Conservation (phyloP, 2,797 vertebrate genomes). For the Botia almorhae region DNA sequence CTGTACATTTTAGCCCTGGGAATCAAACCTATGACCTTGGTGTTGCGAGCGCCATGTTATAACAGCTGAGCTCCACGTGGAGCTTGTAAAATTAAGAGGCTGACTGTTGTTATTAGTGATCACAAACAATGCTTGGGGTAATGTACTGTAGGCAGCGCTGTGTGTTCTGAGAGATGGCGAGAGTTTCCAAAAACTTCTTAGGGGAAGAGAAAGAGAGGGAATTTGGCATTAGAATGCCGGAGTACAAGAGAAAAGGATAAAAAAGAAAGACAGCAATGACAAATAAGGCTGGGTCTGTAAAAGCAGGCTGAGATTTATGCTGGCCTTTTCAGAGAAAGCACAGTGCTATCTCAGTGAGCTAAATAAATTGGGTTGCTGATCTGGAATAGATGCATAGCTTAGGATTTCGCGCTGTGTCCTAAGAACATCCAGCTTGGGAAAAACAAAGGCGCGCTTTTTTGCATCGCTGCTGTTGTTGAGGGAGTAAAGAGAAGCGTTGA, state of each 20-base stretch:
- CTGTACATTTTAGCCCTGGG: background rate
- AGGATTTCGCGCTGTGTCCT: conserved; percentile 48
- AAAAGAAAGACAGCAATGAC: conserved; percentile 46
- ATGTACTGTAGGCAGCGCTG: background rate
- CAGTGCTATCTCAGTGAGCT: conserved; percentile 55
- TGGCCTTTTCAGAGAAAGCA: conserved; percentile 57
- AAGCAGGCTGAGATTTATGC: conserved; percentile 64
- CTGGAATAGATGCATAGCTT: conserved; percentile 58
- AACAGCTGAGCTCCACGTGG: background rate
- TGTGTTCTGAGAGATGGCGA: conserved; percentile 8
- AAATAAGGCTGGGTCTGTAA: conserved; percentile 55
- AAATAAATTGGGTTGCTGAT: conserved; percentile 61
- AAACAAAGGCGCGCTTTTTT: conserved; percentile 42
- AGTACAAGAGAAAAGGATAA: conserved; percentile 30
- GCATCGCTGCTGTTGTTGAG: conserved; percentile 46
- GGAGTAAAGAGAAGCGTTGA: conserved; percentile 39
- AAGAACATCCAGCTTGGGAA: conserved; percentile 41
- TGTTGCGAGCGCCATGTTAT: background rate
- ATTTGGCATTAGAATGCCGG: conserved; percentile 23
- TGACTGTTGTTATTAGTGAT: background rate
- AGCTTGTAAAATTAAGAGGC: background rate
- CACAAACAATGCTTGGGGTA: background rate
- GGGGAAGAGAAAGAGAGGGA: background rate
- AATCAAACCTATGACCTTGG: conserved; percentile 30
- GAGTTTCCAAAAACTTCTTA: conserved; percentile 28